Conservation (phyloP, 2,113 vertebrate genomes). For the Macrotis lagotis region DNA sequence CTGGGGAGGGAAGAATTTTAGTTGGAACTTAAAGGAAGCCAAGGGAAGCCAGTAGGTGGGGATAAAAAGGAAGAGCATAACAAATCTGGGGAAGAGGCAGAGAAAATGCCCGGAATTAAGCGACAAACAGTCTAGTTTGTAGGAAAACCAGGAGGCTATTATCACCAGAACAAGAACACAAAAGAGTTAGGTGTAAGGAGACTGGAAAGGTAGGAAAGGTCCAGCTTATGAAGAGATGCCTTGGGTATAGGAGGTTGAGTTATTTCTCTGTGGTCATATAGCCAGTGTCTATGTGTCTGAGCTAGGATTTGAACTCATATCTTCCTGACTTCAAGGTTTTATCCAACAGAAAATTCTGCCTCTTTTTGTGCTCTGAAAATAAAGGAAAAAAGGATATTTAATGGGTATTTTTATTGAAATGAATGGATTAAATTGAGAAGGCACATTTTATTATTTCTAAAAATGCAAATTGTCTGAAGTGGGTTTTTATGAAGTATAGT, state of each 20-base stretch:
- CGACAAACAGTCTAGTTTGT: not conserved
- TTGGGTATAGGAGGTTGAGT: not conserved
- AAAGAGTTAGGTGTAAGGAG: not conserved
- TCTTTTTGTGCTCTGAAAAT: not conserved
- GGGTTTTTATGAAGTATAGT: conserved; percentile 7
- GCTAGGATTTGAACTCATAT: not conserved
- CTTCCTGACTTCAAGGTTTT: not conserved
- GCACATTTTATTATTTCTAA: not conserved
- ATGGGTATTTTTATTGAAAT: not conserved
- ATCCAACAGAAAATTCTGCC: not conserved
- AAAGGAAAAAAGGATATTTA: not conserved
- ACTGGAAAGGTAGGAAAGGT: not conserved
- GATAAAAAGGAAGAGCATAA: not conserved
- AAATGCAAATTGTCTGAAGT: not conserved
- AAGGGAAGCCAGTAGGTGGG: not conserved
- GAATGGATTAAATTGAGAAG: not conserved
- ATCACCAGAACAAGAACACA: not conserved
- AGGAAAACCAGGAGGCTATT: too few species aligned
- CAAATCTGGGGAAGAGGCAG: not conserved
- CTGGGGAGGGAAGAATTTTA: not conserved
- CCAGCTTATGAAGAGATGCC: not conserved
- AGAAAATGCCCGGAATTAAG: not conserved
- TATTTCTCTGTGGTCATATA: not conserved
- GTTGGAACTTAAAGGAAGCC: not conserved
- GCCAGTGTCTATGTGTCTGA: not conserved